Evolutionary conservation across 1,140 invertebrate genomes (phyloP), one percentile per base, ranked within the genome.

Genomic region (Drosophila ercepeae): DNA sequence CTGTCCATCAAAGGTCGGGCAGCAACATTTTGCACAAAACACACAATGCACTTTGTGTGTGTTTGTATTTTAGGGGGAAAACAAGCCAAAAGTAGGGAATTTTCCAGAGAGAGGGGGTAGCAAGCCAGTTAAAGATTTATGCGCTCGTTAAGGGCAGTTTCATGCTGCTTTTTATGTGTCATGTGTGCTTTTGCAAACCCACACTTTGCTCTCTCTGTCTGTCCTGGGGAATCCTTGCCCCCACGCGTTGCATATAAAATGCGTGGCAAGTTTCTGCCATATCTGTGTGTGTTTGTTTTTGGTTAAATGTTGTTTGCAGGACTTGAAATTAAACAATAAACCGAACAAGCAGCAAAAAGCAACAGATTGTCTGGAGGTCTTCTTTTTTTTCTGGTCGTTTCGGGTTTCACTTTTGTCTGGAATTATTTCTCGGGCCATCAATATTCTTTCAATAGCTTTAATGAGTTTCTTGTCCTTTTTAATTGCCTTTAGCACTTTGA

Each of bases 101-200:
- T 32, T 32, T 9, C 4, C 11, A n/a, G 39, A 11, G 8, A 19
- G 6, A 16, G 14, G 39, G 25, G 13, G 18, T 11, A 5, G 32
- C 14, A 1, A 18, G 75, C 75, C 81, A 75, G 79, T 84, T 84
- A 84, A 78, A 84, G 79, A 83, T 83, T 83, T 83, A 83, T 83
- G 79, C 75, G 79, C 70, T 84, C 79, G 79, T 83, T 83, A 83
- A 83, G 79, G 79, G 81, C 75, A 83, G 79, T 75, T 84, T 78
- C 70, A 83, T 83, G 79, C 75, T 72, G 76, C 75, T 79, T 84
- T 84, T 83, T 84, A 84, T 83, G 78, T 83, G 81, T 84, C 79
- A 78, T 83, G 75, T 58, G 79, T 41, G 68, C 46, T 50, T 27
- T 44, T 39, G 42, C 41, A 21, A 11, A 2, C 11, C 44, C 21